Conservation (phyloP, 2,113 vertebrate genomes). For the Cololabis saira region DNA sequence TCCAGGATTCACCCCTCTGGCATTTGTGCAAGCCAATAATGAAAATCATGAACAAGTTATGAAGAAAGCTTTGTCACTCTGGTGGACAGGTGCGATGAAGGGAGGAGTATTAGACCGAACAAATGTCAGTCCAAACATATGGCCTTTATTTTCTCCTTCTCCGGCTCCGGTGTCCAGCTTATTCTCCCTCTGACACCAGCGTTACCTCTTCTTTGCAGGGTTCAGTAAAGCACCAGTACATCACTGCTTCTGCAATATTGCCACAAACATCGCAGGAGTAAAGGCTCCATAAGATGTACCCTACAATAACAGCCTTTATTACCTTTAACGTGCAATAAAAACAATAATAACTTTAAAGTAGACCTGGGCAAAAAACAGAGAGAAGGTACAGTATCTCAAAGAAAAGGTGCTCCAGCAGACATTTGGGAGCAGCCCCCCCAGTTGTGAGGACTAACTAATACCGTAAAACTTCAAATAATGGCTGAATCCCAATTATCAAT, state of each 20-base stretch:
- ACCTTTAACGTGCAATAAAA: slow-evolving; percentile 23
- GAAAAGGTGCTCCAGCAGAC: neutral
- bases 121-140: slow-evolving; percentile 3
- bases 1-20: slow-evolving; percentile 16
- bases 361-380: neutral
- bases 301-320: slow-evolving; percentile 35
- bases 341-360: too few species aligned
- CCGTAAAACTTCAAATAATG: too few species aligned
- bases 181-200: neutral
- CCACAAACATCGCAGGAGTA: slow-evolving; percentile 25
- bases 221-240: slow-evolving; percentile 13
- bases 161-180: neutral
- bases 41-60: slow-evolving; percentile 12
- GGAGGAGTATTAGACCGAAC: slow-evolving; percentile 16
- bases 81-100: neutral
- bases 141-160: slow-evolving; percentile 18
- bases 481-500: too few species aligned
- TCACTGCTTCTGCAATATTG: slow-evolving; percentile 20
- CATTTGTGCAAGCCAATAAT: slow-evolving; percentile 22
- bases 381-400: neutral
- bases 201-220: slow-evolving; percentile 1
- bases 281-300: slow-evolving; percentile 12
- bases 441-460: too few species aligned
- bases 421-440: too few species aligned
- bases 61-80: slow-evolving; percentile 24